A percentile compares a stretch with the other conserved stretches of the same genome.
phyloP scores from a whole-genome alignment of 2,888 invertebrate species.

The Congeria kusceri region DNA sequence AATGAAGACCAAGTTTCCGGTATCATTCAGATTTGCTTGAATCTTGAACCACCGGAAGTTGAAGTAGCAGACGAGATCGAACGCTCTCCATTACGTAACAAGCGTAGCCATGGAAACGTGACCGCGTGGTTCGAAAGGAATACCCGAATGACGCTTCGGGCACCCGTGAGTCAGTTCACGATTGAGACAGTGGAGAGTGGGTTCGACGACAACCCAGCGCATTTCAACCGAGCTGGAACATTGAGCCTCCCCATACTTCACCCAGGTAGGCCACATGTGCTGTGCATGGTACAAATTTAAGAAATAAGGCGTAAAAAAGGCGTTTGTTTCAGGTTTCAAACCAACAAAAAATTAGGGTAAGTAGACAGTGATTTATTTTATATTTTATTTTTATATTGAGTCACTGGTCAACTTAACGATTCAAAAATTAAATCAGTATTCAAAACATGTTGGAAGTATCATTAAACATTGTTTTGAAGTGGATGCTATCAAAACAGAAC shows the following conservation, averaged over 20 bases:
- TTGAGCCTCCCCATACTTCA: conserved; percentile 41
- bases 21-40: background rate
- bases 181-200: conserved; percentile 76
- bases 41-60: background rate
- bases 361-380: too few relatives aligned
- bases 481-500: too few relatives aligned
- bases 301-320: too few relatives aligned
- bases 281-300: too few relatives aligned
- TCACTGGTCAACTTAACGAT: too few relatives aligned
- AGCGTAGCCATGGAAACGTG: conserved; percentile 15
- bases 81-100: background rate
- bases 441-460: too few relatives aligned
- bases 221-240: conserved; percentile 40
- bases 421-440: too few relatives aligned
- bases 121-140: conserved; percentile 50
- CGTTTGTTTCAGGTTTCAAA: too few relatives aligned
- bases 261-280: conserved; percentile 37
- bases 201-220: conserved; percentile 62
- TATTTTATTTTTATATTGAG: too few relatives aligned
- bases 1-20: background rate
- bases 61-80: background rate
- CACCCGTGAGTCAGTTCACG: conserved; percentile 67
- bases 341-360: too few relatives aligned
- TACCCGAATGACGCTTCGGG: conserved; percentile 5
- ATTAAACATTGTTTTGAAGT: too few relatives aligned